Percentiles rank a stretch among this genome's conserved stretches.
Conservation (phyloP, 2,113 vertebrate genomes). For the Procavia capensis region DNA sequence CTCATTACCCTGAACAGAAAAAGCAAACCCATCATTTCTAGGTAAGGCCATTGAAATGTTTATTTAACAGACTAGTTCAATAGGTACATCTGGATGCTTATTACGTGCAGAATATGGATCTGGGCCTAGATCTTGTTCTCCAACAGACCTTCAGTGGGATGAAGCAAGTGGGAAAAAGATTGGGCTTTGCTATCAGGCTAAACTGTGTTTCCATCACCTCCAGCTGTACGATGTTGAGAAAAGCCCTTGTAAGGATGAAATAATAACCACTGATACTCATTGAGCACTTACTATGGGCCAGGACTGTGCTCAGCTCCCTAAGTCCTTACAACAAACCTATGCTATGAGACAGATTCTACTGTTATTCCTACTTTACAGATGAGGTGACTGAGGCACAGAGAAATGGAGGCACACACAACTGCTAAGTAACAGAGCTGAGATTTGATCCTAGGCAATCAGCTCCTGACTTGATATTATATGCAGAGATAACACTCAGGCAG, state of each 20-base stretch:
- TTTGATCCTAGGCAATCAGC: not conserved
- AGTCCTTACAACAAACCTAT: not conserved
- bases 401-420: not conserved
- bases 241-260: not conserved
- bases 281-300: not conserved
- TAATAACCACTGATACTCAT: not conserved
- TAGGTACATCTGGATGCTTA: not conserved
- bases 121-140: not conserved
- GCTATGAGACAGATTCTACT: not conserved
- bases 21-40: not conserved
- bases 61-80: not conserved
- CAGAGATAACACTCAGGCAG: not conserved
- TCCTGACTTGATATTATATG: not conserved
- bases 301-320: not conserved
- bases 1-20: not conserved
- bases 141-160: not conserved
- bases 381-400: not conserved
- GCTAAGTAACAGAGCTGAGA: not conserved
- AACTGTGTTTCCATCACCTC: not conserved
- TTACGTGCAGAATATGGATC: not conserved
- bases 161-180: not conserved
- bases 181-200: not conserved
- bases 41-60: not conserved
- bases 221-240: not conserved
- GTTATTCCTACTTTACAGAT: not conserved